These are phyloP conservation scores for Laticauda laticaudata DNA, from an alignment of 2,113 vertebrate genomes.

Conservation along the genomic window DNA sequence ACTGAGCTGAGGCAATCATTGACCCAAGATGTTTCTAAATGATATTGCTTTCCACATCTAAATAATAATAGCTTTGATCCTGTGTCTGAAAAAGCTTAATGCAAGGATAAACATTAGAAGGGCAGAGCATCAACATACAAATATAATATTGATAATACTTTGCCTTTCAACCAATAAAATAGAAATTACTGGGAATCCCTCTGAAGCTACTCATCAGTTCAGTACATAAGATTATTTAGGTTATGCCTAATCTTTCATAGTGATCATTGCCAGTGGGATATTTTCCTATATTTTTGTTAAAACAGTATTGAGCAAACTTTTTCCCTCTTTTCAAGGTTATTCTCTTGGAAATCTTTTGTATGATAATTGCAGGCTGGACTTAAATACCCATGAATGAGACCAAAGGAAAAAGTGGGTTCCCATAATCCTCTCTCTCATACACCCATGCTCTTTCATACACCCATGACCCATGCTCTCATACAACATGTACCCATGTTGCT, in stretches of 20 bases:
- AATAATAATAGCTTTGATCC: not conserved
- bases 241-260: not conserved
- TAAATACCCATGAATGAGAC: not conserved
- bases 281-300: not conserved
- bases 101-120: not conserved
- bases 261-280: not conserved
- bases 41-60: not conserved
- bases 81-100: no score
- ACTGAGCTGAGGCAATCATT: not conserved
- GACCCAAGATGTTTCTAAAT: not conserved
- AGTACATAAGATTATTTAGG: not conserved
- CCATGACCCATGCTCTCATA: no score
- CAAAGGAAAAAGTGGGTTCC: not conserved
- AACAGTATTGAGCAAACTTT: not conserved
- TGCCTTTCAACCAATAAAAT: not conserved
- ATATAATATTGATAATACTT: not conserved
- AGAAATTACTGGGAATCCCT: not conserved
- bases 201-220: not conserved
- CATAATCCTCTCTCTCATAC: not conserved
- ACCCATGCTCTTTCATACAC: not conserved
- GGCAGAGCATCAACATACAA: not conserved
- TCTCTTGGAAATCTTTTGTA: not conserved
- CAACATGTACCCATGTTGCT: not conserved
- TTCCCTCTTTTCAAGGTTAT: not conserved
- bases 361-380: not conserved